Evolutionary conservation across 2,888 invertebrate genomes (phyloP), one percentile per base, ranked within the genome.

Genomic region (Graphium colonna): DNA sequence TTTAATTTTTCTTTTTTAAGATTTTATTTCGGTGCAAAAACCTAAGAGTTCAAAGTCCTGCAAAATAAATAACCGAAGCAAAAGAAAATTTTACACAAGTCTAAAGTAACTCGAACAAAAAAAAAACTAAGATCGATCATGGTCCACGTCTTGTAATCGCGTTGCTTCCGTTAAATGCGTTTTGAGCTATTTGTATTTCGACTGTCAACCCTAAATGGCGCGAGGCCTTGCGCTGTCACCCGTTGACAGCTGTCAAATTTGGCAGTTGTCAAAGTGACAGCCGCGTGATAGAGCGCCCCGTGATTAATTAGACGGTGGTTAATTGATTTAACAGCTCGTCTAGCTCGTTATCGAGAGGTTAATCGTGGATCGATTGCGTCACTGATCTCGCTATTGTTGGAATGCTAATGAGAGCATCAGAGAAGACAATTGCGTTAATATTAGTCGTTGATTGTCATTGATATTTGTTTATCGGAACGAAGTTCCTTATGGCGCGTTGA

Each of bases 161-260:
- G 2, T 9, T 9, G 8, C 36, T 12, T 36, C 36, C 36, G 13
- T n/a, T 31, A 10, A 31, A 46, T 70, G 31, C 31, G 9, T 36
- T 36, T 36, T n/a, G 7, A 36, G n/a, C 36, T 9, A 36, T 36
- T 36, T 36, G 36, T 31, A 31, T 31, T 36, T 36, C 36, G 13
- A 36, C 55, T 69, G 78, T 77, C 77, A 75, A 71, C 69, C 63
- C 36, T 5, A 13, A 36, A 36, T n/a, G 36, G 12, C 10, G 8
- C 10, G 8, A 31, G 12, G 36, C 36, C 36, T 36, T 7, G 36
- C 1, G 69, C 65, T 69, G 81, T 78, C 80, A 71, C 56, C 60
- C 3, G 12, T 60, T 79, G 78, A 76, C 77, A 77, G 64, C 67
- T 75, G 81, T 76, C 79, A 77, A 46, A 55, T 65, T 60, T 79